Evolutionary conservation across 2,113 vertebrate species (phyloP).

Genomic region (Pangasianodon hypophthalmus): DNA sequence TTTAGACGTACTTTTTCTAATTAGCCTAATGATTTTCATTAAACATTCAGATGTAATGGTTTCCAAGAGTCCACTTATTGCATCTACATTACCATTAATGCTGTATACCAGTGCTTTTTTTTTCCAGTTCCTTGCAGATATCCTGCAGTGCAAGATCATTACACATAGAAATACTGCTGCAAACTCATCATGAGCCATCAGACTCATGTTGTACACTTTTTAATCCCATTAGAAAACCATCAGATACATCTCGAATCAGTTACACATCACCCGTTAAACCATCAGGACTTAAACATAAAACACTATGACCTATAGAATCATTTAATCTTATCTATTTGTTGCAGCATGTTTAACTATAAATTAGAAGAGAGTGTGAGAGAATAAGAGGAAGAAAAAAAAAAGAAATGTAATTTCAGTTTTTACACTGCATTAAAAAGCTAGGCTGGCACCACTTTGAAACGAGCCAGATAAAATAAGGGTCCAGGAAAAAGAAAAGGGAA

Average conservation of each 20-base stretch:
- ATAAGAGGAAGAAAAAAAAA: neutral
- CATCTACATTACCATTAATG: neutral
- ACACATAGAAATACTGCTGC: neutral
- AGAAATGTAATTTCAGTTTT: constrained; percentile 19
- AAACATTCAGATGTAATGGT: constrained; percentile 6
- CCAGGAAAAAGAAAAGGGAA: neutral
- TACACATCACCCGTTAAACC: neutral
- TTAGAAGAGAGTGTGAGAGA: neutral
- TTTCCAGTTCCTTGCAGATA: neutral
- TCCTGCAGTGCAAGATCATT: constrained; percentile 12
- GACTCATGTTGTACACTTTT: neutral
- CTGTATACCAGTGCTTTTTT: neutral
- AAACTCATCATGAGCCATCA: neutral
- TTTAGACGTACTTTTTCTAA: neutral
- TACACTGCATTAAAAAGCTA: constrained; percentile 6
- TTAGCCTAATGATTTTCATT: constrained; percentile 12
- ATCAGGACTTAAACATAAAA: neutral
- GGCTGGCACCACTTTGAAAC: neutral
- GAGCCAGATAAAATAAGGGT: neutral
- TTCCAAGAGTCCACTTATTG: neutral
- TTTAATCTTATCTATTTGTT: neutral
- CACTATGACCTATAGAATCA: neutral
- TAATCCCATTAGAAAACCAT: neutral
- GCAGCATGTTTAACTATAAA: neutral
- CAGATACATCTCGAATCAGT: neutral